Evolutionary conservation across 2,888 invertebrate genomes (phyloP).

Genomic region (Leptinotarsa tumamoca): DNA sequence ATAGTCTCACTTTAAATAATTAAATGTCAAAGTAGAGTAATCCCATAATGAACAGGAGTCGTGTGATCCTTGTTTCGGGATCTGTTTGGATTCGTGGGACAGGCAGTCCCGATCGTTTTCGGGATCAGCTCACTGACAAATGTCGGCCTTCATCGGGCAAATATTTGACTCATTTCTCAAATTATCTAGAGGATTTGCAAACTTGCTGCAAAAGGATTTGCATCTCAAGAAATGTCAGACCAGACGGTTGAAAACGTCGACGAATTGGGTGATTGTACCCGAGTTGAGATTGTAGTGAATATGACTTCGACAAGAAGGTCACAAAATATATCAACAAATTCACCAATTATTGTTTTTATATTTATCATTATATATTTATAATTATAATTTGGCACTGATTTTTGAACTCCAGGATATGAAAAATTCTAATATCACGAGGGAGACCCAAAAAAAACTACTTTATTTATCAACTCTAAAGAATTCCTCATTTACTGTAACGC

Average conservation of each 20-base stretch:
- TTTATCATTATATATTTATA: too few species aligned
- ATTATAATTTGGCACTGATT: too few species aligned
- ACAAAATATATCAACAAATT: too few species aligned
- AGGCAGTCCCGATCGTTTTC: constrained; percentile 30
- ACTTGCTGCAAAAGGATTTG: constrained; percentile 38
- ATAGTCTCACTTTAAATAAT: constrained; percentile 65
- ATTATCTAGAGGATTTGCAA: constrained; percentile 42
- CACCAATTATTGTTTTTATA: too few species aligned
- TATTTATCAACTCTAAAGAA: too few species aligned
- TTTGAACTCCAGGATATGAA: too few species aligned
- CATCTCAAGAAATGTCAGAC: constrained; percentile 10
- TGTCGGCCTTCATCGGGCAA: constrained; percentile 50
- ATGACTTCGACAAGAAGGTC: not conserved
- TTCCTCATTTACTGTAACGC: too few species aligned
- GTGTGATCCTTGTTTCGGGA: constrained; percentile 56
- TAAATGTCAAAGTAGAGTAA: constrained; percentile 64
- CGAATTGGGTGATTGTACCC: not conserved
- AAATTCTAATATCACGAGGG: too few species aligned
- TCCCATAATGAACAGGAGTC: constrained; percentile 62
- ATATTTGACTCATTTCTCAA: constrained; percentile 50
- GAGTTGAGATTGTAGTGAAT: not conserved
- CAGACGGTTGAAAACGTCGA: not conserved
- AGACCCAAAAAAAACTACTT: too few species aligned
- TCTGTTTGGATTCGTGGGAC: constrained; percentile 58
- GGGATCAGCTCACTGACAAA: constrained; percentile 57